These are phyloP conservation scores for Autographa gamma DNA, from an alignment of 2,888 invertebrate genomes.

Conservation along the genomic window DNA sequence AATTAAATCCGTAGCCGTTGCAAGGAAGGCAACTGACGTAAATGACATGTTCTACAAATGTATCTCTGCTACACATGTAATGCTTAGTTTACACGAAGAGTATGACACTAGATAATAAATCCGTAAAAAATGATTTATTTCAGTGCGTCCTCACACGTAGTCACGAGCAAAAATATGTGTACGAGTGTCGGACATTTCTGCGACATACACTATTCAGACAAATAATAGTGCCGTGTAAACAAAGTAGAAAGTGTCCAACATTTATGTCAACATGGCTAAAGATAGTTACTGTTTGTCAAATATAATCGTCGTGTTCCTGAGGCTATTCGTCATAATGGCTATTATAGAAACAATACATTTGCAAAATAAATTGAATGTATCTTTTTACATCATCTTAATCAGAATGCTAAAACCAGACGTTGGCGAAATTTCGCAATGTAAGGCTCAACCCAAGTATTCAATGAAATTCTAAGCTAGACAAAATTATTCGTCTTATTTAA, in stretches of 20 bases:
- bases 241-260: neutral
- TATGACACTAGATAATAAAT: neutral
- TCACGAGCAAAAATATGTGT: too few species aligned
- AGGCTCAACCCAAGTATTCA: neutral
- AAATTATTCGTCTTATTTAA: neutral
- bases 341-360: neutral
- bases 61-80: neutral
- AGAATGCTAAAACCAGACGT: neutral
- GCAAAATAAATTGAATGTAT: neutral
- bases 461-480: neutral
- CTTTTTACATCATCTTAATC: neutral
- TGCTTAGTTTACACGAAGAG: neutral
- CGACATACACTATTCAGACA: too few species aligned
- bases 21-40: slow-evolving; percentile 15
- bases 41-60: slow-evolving; percentile 11
- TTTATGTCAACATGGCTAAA: neutral
- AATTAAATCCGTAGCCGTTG: slow-evolving; percentile 38
- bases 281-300: neutral
- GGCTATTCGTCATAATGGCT: slow-evolving; percentile 1
- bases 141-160: too few species aligned
- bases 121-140: too few species aligned
- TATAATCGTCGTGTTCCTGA: neutral
- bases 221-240: too few species aligned
- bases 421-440: neutral
- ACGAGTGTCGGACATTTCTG: too few species aligned